Percentiles rank a stretch among this genome's conserved stretches.
These are phyloP conservation scores for Clitarchus hookeri DNA, from an alignment of 2,888 invertebrate species.

Conservation along the genomic window DNA sequence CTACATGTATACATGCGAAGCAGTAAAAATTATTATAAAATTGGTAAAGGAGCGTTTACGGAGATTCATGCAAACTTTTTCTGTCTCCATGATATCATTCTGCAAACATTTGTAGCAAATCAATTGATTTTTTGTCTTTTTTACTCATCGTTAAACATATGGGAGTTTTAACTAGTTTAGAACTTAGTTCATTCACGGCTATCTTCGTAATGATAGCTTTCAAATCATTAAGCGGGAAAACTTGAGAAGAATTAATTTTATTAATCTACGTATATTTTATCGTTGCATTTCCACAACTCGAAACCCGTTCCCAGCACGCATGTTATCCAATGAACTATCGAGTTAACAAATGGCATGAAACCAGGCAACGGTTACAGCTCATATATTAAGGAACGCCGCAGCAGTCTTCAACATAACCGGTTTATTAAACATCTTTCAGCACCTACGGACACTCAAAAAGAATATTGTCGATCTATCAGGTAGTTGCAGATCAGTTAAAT, in stretches of 20 bases:
- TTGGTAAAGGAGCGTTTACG: no score
- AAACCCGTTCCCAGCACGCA: not conserved
- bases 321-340: not conserved
- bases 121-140: no score
- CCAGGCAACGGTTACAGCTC: not conserved
- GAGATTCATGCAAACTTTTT: no score
- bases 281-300: not conserved
- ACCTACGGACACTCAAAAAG: no score
- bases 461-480: no score
- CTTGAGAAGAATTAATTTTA: not conserved
- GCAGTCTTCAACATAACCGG: not conserved
- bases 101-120: no score
- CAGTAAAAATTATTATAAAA: no score
- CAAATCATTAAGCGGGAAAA: not conserved
- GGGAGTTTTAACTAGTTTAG: not conserved
- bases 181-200: not conserved
- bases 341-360: not conserved
- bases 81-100: no score
- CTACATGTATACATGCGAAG: no score
- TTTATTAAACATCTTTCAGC: not conserved
- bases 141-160: no score
- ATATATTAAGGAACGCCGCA: not conserved
- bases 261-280: not conserved
- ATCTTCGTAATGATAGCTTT: not conserved
- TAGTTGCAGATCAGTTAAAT: no score